Percentiles rank a stretch among this genome's conserved stretches.
Conservation (phyloP, 2,888 invertebrate species). For the Cephus sareptanus region DNA sequence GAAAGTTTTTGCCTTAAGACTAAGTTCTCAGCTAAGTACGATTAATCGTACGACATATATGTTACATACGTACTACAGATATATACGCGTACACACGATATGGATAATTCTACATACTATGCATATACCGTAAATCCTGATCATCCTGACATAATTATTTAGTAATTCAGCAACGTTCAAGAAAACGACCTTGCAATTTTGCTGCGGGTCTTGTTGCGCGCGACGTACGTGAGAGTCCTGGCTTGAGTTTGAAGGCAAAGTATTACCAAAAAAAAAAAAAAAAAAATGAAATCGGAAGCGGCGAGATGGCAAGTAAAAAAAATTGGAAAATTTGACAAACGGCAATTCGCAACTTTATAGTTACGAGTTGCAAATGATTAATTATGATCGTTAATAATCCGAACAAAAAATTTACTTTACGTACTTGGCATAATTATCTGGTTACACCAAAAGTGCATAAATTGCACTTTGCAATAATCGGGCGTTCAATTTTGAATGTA, state of each 20-base stretch:
- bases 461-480: neutral
- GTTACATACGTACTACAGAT: neutral
- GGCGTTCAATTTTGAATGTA: neutral
- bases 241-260: neutral
- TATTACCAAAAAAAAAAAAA: neutral
- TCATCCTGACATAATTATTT: neutral
- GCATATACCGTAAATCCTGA: neutral
- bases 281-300: neutral
- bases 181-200: neutral
- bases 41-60: neutral
- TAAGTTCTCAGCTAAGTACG: neutral
- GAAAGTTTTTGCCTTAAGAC: slow-evolving; percentile 1
- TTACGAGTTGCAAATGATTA: neutral
- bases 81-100: neutral
- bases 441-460: neutral
- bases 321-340: neutral
- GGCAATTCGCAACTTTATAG: neutral
- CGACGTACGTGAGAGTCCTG: neutral
- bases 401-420: neutral
- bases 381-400: neutral
- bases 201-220: neutral
- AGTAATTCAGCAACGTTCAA: neutral
- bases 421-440: neutral
- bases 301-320: neutral
- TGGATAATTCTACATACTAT: neutral